Evolutionary conservation across 2,888 invertebrate species (phyloP).

Genomic region (Arctia plantaginis): DNA sequence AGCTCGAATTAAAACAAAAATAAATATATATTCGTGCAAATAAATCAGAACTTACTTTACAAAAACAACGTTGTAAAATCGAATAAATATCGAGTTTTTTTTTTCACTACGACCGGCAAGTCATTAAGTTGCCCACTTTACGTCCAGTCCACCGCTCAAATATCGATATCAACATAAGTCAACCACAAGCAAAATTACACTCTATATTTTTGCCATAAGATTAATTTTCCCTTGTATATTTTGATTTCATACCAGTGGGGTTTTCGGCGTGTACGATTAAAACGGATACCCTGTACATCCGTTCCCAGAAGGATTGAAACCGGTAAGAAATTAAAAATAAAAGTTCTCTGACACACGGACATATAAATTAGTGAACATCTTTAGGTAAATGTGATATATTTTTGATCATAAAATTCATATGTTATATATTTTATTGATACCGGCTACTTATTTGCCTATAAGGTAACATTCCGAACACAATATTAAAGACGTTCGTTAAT

Average conservation of each 20-base stretch:
- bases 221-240: slow-evolving; percentile 28
- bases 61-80: slow-evolving; percentile 42
- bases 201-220: slow-evolving; percentile 11
- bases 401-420: neutral
- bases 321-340: slow-evolving; percentile 62
- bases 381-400: slow-evolving; percentile 5
- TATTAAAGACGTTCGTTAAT: neutral
- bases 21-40: slow-evolving; percentile 24
- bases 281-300: slow-evolving; percentile 79
- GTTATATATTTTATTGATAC: neutral
- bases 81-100: slow-evolving; percentile 45
- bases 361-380: slow-evolving; percentile 40
- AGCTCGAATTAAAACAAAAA: slow-evolving; percentile 13
- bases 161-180: slow-evolving; percentile 42
- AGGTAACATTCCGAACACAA: neutral
- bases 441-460: neutral
- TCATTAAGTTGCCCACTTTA: slow-evolving; percentile 55
- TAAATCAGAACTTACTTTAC: slow-evolving; percentile 20
- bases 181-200: slow-evolving; percentile 25
- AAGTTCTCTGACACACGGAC: slow-evolving; percentile 52
- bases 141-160: slow-evolving; percentile 39
- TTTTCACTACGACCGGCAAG: slow-evolving; percentile 39
- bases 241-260: slow-evolving; percentile 47
- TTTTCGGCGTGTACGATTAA: slow-evolving; percentile 68
- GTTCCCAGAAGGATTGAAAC: slow-evolving; percentile 81